A percentile compares a stretch with the other conserved stretches of the same genome.
Conservation (phyloP, 2,113 vertebrate species). For the Solea senegalensis region DNA sequence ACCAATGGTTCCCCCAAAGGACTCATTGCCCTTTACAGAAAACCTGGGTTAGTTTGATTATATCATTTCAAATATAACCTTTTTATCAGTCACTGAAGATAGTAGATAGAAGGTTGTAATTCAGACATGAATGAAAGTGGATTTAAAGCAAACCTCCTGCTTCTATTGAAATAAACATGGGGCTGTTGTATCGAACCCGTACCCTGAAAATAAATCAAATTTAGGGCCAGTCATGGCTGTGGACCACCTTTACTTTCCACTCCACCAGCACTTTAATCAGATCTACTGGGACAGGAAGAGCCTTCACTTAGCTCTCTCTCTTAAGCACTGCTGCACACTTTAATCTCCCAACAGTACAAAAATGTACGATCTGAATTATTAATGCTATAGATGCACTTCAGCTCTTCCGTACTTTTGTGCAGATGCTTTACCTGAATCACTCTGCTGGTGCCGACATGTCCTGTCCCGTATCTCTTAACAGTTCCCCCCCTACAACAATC, state of each 20-base stretch:
- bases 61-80: too few species aligned
- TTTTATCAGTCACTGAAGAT: neutral
- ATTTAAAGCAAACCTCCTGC: neutral
- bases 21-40: neutral
- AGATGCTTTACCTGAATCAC: constrained; percentile 60
- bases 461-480: constrained; percentile 49
- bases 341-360: constrained; percentile 37
- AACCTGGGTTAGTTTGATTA: too few species aligned
- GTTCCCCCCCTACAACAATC: constrained; percentile 49
- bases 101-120: neutral
- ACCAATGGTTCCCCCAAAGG: too few species aligned
- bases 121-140: neutral
- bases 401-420: constrained; percentile 28
- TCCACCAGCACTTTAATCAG: constrained; percentile 71
- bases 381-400: constrained; percentile 53
- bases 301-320: constrained; percentile 23
- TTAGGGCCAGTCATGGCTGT: constrained; percentile 54
- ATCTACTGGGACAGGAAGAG: constrained; percentile 59
- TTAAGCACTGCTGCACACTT: constrained; percentile 20
- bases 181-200: neutral
- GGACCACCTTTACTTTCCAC: constrained; percentile 66
- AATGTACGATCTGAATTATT: constrained; percentile 64
- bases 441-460: constrained; percentile 29
- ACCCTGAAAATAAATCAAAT: constrained; percentile 54
- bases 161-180: neutral